These are phyloP conservation scores for Tetramorium bicarinatum DNA, from an alignment of 2,888 invertebrate genomes.

Conservation along the genomic window DNA sequence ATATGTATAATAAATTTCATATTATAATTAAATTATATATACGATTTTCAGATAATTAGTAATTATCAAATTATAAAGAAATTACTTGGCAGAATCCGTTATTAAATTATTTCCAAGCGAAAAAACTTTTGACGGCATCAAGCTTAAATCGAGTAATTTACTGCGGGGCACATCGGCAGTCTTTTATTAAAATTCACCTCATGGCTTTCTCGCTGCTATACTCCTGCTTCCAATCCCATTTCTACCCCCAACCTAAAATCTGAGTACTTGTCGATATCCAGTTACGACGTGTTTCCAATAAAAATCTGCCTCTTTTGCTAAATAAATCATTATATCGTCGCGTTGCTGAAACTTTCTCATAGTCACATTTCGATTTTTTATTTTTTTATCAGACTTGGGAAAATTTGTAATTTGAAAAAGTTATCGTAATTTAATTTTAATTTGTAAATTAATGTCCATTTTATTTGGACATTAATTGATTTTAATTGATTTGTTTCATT, in stretches of 20 bases:
- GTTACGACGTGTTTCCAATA: slow-evolving; percentile 70
- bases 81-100: slow-evolving; percentile 15
- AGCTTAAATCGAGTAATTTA: slow-evolving; percentile 47
- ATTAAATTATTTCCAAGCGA: slow-evolving; percentile 11
- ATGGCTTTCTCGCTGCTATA: slow-evolving; percentile 48
- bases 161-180: slow-evolving; percentile 37
- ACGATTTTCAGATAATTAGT: neutral
- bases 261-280: slow-evolving; percentile 64
- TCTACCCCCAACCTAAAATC: slow-evolving; percentile 41
- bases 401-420: slow-evolving; percentile 9
- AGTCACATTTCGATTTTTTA: slow-evolving; percentile 23
- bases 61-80: slow-evolving; percentile 7
- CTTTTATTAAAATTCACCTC: slow-evolving; percentile 71
- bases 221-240: slow-evolving; percentile 30
- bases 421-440: neutral
- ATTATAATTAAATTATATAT: neutral
- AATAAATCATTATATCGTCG: slow-evolving; percentile 69
- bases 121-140: slow-evolving; percentile 23
- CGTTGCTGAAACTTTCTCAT: slow-evolving; percentile 55
- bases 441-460: neutral
- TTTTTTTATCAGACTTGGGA: neutral
- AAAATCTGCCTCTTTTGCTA: slow-evolving; percentile 61
- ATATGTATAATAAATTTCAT: neutral
- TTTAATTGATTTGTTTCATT: neutral
- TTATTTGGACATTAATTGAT: neutral